Evolutionary conservation across 2,113 vertebrate genomes (phyloP).

Genomic region (Dipodomys spectabilis): DNA sequence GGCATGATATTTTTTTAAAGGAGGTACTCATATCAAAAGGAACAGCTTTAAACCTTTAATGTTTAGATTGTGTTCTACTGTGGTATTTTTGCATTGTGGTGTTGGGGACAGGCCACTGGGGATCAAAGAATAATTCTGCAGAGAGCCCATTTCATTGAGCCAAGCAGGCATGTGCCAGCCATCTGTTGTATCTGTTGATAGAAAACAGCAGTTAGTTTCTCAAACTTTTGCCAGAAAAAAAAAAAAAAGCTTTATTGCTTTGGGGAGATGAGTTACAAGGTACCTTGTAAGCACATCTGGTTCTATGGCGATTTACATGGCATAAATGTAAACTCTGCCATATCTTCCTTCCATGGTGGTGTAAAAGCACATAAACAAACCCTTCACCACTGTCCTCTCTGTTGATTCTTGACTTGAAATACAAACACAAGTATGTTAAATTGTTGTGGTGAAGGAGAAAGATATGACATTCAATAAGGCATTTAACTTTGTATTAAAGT

Average conservation of each 20-base stretch:
- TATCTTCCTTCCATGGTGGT: constrained; percentile 77
- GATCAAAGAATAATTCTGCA: constrained; percentile 90
- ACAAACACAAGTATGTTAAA: constrained; percentile 69
- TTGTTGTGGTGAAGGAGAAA: neutral
- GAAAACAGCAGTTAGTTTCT: constrained; percentile 92
- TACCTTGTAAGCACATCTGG: constrained; percentile 90
- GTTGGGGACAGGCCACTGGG: constrained; percentile 89
- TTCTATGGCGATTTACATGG: constrained; percentile 86
- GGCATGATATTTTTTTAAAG: no score
- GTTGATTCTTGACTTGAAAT: constrained; percentile 68
- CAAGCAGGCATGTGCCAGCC: constrained; percentile 92
- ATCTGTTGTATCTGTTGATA: constrained; percentile 92
- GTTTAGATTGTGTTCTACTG: constrained; percentile 88
- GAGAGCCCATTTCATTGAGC: constrained; percentile 88
- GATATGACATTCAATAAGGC: neutral
- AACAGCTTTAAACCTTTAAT: constrained; percentile 85
- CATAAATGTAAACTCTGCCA: constrained; percentile 82
- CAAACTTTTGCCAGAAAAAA: constrained; percentile 87
- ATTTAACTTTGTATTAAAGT: constrained; percentile 59
- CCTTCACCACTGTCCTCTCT: constrained; percentile 48
- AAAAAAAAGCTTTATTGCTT: constrained; percentile 86
- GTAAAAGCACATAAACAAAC: constrained; percentile 76
- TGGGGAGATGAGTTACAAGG: constrained; percentile 89
- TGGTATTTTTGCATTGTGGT: constrained; percentile 90
- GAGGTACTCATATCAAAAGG: constrained; percentile 82